Evolutionary conservation across 1,140 invertebrate species (phyloP), one percentile per base, ranked within the genome.

Genomic region (Holotrichia oblita): DNA sequence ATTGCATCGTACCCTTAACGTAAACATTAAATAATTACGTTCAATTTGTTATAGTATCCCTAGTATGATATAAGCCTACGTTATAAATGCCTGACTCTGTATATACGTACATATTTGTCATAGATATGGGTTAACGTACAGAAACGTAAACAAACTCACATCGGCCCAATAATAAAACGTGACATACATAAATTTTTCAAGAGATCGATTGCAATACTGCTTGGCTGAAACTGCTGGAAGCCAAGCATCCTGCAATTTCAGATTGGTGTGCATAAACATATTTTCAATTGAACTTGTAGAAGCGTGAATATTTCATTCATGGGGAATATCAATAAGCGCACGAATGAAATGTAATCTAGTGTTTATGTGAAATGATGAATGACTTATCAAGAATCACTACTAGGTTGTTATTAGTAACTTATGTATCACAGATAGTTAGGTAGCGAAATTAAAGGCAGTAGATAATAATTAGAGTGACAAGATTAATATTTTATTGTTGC

Each of bases 41-140:
- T 17, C 12, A 55, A 55, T 55, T 55, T 55, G 14, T 55, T 55
- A 14, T 55, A 55, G 17, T 55, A 17, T 55, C 48, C 17, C 6
- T 55, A 17, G n/a, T 17, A n/a, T 6, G 48, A 55, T n/a, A n/a
- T n/a, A n/a, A n/a, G n/a, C n/a, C n/a, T n/a, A n/a, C n/a, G n/a
- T 14, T 34, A 1, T 34, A 34, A 34, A 34, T 34, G 27, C 27
- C 14, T 55, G n/a, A 6, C n/a, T n/a, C n/a, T 17, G 6, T n/a
- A n/a, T 17, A 55, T 55, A 14, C n/a, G 48, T 55, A 48, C 48
- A 55, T 55, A 55, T 17, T 55, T 55, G 48, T 55, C 17, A 55
- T 17, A 55, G 48, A 55, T 17, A 48, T 48, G n/a, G 44, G 44
- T 48, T 48, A 48, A 48, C n/a, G 44, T 48, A 48, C 7, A 48